phyloP scores from a whole-genome alignment of 2,888 invertebrate genomes.

The Noctua janthina region DNA sequence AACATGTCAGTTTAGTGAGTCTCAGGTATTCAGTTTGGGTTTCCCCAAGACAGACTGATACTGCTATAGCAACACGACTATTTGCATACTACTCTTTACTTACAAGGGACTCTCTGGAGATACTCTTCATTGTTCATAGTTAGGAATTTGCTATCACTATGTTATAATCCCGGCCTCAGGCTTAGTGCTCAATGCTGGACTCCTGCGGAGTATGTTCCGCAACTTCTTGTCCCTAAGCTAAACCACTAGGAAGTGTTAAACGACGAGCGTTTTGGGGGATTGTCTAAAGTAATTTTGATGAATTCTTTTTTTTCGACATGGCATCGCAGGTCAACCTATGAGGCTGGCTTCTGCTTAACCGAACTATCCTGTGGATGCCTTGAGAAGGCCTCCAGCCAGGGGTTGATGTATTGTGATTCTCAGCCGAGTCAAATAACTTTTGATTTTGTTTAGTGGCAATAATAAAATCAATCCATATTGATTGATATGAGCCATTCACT shows the following conservation, averaged over 20 bases:
- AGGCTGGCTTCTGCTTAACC: too few species aligned
- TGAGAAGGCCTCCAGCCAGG: too few species aligned
- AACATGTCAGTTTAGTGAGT: constrained; percentile 15
- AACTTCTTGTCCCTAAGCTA: neutral
- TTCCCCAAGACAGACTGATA: constrained; percentile 19
- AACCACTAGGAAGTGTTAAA: neutral
- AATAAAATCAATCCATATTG: neutral
- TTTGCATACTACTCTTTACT: neutral
- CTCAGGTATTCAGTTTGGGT: constrained; percentile 2
- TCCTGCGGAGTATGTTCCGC: neutral
- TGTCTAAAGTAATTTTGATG: neutral
- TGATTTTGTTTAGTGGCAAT: neutral
- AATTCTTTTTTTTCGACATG: too few species aligned
- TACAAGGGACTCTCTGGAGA: neutral
- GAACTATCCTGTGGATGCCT: too few species aligned
- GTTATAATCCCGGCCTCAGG: neutral
- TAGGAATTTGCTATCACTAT: too few species aligned
- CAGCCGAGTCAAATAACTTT: neutral
- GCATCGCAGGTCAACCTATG: too few species aligned
- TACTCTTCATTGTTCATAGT: neutral
- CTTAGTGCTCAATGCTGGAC: neutral
- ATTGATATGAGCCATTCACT: neutral
- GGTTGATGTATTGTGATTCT: neutral
- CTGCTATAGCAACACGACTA: constrained; percentile 12
- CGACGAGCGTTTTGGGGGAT: neutral